phyloP scores from a whole-genome alignment of 2,888 invertebrate species.

The Cosmorhoe ocellata region DNA sequence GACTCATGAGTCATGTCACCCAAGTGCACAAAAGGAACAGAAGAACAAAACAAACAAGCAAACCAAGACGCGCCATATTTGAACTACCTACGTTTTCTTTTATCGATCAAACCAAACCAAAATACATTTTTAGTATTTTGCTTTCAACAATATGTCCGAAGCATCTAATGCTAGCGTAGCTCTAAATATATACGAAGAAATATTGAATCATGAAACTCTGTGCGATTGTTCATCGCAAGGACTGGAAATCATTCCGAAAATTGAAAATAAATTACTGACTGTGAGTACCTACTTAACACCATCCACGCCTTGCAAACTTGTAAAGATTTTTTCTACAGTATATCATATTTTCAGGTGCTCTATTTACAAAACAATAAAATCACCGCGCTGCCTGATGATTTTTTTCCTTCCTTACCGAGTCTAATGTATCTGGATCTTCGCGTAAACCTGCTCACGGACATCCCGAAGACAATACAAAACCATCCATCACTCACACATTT shows the following conservation, averaged over 20 bases:
- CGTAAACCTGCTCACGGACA: conserved; percentile 78
- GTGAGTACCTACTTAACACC: conserved; percentile 47
- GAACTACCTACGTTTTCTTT: conserved; percentile 26
- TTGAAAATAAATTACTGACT: conserved; percentile 49
- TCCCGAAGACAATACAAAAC: conserved; percentile 82
- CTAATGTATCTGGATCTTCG: conserved; percentile 86
- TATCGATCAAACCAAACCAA: conserved; percentile 60
- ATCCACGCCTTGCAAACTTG: too few relatives aligned
- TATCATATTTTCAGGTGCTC: conserved; percentile 55
- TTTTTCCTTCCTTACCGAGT: conserved; percentile 80
- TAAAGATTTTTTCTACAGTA: too few relatives aligned
- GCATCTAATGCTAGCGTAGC: conserved; percentile 32
- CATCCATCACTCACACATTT: conserved; percentile 84
- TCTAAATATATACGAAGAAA: conserved; percentile 60
- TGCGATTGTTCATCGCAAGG: conserved; percentile 55
- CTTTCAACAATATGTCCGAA: conserved; percentile 46
- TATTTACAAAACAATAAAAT: conserved; percentile 81
- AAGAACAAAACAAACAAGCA: not conserved
- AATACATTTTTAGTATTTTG: not conserved
- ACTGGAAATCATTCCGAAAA: conserved; percentile 50
- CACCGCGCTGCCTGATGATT: conserved; percentile 76
- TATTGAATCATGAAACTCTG: conserved; percentile 52
- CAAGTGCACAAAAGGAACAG: too few relatives aligned
- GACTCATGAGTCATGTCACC: too few relatives aligned
- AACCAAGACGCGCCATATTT: conserved; percentile 39